Base-by-base conservation (phyloP, 1,140 invertebrate genomes). In the Ceratosolen solmsi region DNA sequence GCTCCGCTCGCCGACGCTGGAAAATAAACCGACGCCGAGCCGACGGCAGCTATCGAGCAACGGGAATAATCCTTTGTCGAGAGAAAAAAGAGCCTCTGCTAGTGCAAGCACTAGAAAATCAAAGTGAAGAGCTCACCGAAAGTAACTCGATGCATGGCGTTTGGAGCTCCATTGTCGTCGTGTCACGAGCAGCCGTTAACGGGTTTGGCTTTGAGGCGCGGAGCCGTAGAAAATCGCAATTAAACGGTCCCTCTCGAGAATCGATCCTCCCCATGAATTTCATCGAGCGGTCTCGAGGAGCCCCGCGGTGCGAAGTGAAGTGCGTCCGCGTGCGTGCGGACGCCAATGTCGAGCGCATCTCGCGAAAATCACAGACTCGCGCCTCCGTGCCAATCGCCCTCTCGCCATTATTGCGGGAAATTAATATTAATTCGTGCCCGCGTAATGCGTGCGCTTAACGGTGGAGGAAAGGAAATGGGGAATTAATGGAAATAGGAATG, bases 331-430 rank as follows among this genome's bases (percentile, higher is more conserved):
- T 25, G 60, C 30, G 60, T 17, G 30, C 30, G n/a, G 60, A 63
- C 60, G 30, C 25, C n/a, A 13, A 25, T 3, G 60, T n/a, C 27
- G 60, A 0, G 30, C 0, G 20, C 46, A 11, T 8, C 76, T 56
- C 13, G 70, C 30, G 79, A 80, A 65, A 80, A 80, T 80, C 79
- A 71, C 74, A 74, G 70, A 17, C 20, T 70, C 36, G 20, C n/a
- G 36, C 65, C 36, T 9, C 7, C 27, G 60, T 1, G 3, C 27
- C 5, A 65, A 30, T 11, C 60, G 27, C 1, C 27, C 20, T 1
- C 30, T 27, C 60, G 60, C 33, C 30, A 74, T 80, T 54, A 54
- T 20, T 54, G 9, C 38, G 30, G 13, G 20, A 68, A 65, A 54
- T 74, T 75, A 65, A 75, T 46, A 46, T 46, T 46, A 46, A 46